Evolutionary conservation across 1,140 invertebrate species (phyloP).

Genomic region (Rhyzopertha dominica): DNA sequence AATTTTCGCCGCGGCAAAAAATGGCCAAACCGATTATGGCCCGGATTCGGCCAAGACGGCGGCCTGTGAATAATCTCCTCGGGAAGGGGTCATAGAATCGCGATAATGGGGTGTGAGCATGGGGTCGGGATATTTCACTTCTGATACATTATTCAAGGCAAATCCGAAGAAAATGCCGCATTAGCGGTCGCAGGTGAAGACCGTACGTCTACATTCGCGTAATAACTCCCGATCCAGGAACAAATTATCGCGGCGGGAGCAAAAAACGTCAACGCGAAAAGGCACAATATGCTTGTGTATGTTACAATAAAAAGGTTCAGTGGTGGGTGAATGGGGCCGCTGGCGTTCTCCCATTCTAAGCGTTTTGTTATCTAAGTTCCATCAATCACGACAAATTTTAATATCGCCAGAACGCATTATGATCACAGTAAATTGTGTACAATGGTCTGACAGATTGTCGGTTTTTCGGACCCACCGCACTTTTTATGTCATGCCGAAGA

Average conservation of each 20-base stretch:
- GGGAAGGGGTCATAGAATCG: too few relatives aligned
- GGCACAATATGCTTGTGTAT: conserved; percentile 23
- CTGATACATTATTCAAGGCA: too few relatives aligned
- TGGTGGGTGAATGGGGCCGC: too few relatives aligned
- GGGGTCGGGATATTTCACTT: too few relatives aligned
- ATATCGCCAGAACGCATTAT: conserved; percentile 41
- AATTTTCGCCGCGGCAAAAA: conserved; percentile 6
- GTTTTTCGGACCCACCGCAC: too few relatives aligned
- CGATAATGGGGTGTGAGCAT: too few relatives aligned
- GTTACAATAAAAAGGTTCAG: conserved; percentile 31
- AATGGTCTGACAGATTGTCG: conserved; percentile 35
- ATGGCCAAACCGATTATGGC: conserved; percentile 3
- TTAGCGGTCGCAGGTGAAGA: too few relatives aligned
- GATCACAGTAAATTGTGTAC: conserved; percentile 36
- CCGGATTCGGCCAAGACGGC: neutral
- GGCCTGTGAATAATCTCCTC: too few relatives aligned
- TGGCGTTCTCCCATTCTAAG: conserved; percentile 23
- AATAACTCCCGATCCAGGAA: too few relatives aligned
- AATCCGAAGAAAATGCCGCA: too few relatives aligned
- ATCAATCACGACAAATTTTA: conserved; percentile 44
- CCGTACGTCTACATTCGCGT: too few relatives aligned
- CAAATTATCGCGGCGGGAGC: conserved; percentile 11
- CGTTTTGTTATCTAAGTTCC: conserved; percentile 39
- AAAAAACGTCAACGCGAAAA: conserved; percentile 30
- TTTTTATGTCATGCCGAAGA: too few relatives aligned